These are phyloP conservation scores for Silurus lanzhouensis DNA, from an alignment of 2,797 vertebrate species.

Conservation along the genomic window DNA sequence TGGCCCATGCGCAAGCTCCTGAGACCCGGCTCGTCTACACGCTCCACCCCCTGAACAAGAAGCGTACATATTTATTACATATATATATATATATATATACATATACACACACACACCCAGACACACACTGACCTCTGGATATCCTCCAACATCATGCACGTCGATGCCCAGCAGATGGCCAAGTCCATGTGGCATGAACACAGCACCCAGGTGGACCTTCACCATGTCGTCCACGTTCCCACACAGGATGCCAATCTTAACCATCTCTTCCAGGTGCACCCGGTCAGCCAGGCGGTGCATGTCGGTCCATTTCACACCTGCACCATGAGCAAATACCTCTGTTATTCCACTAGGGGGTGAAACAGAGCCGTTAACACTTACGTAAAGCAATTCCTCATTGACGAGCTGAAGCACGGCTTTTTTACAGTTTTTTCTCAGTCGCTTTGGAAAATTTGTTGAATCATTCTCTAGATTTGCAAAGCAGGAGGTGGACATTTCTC, in stretches of 20 bases:
- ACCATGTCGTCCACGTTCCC: conserved; percentile 89
- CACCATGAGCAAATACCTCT: background rate
- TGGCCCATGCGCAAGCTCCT: conserved; percentile 86
- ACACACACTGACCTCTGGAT: conserved; percentile 85
- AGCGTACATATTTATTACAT: too few relatives aligned
- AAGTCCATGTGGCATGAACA: conserved; percentile 96
- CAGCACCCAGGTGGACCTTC: conserved; percentile 87
- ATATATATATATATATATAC: too few relatives aligned
- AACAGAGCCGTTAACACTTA: background rate
- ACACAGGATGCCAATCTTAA: conserved; percentile 81
- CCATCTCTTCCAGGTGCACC: conserved; percentile 90
- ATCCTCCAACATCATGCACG: conserved; percentile 94
- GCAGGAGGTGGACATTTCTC: too few relatives aligned
- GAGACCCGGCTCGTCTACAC: conserved; percentile 83
- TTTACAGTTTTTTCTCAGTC: too few relatives aligned
- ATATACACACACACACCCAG: too few relatives aligned
- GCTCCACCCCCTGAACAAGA: conserved; percentile 79
- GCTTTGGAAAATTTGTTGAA: too few relatives aligned
- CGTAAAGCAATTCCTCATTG: background rate
- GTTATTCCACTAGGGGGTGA: background rate
- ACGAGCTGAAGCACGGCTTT: too few relatives aligned
- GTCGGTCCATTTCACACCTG: conserved; percentile 89
- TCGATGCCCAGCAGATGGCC: conserved; percentile 96
- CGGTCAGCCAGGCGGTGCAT: conserved; percentile 91
- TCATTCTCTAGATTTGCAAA: too few relatives aligned